These are phyloP conservation scores for Heliconius congener DNA, from an alignment of 1,140 invertebrate species.

Conservation along the genomic window DNA sequence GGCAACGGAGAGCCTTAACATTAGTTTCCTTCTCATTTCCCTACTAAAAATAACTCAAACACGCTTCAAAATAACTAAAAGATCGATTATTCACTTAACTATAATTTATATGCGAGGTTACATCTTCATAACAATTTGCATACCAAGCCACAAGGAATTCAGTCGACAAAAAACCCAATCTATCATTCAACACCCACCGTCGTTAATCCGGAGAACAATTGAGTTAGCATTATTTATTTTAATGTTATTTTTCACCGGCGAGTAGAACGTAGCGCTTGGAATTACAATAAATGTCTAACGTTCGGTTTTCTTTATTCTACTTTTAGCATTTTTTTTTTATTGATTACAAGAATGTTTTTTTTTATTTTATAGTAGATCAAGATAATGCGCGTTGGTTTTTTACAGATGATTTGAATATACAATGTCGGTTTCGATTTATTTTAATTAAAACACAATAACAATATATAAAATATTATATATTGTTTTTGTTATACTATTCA, in stretches of 20 bases:
- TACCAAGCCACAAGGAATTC: slow-evolving; percentile 26
- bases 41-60: background rate
- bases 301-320: background rate
- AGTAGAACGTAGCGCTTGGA: background rate
- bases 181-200: slow-evolving; percentile 33
- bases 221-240: slow-evolving; percentile 24
- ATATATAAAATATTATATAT: background rate
- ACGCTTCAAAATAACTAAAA: background rate
- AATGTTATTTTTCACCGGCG: slow-evolving; percentile 18
- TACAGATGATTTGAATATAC: background rate
- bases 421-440: background rate
- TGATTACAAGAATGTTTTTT: background rate
- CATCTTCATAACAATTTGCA: slow-evolving; percentile 23
- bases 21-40: no score
- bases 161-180: slow-evolving; percentile 30
- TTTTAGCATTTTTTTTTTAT: background rate
- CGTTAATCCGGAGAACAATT: slow-evolving; percentile 26
- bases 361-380: background rate
- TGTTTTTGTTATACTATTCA: no score
- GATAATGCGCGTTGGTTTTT: background rate
- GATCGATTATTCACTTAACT: background rate
- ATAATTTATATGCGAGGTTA: slow-evolving; percentile 16
- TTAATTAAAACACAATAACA: background rate
- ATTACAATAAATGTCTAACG: background rate
- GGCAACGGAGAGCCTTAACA: no score